These are phyloP conservation scores for Hypsopygia costalis DNA, from an alignment of 2,888 invertebrate genomes.

Conservation along the genomic window DNA sequence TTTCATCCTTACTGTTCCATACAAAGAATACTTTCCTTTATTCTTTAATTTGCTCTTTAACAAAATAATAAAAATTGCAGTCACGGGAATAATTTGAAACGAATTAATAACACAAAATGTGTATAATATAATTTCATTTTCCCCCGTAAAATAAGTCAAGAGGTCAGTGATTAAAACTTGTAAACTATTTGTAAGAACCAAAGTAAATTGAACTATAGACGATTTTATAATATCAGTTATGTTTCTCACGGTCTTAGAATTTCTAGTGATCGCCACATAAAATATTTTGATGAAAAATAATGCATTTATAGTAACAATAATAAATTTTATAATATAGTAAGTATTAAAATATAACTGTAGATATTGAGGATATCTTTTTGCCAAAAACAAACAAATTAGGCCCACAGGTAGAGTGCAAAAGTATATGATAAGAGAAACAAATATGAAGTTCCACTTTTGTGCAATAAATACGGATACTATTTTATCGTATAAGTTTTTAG, in stretches of 20 bases:
- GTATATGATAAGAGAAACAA: constrained; percentile 37
- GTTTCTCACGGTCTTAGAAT: constrained; percentile 20
- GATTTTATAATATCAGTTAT: constrained; percentile 28
- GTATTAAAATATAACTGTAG: constrained; percentile 28
- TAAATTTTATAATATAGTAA: constrained; percentile 40
- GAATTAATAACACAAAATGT: constrained; percentile 38
- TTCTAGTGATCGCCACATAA: constrained; percentile 29
- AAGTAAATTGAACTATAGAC: constrained; percentile 36
- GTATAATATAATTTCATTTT: constrained; percentile 1
- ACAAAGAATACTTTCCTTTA: background rate
- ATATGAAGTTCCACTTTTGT: constrained; percentile 27
- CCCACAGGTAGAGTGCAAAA: constrained; percentile 36
- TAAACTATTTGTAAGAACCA: constrained; percentile 45
- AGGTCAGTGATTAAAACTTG: constrained; percentile 49
- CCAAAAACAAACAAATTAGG: constrained; percentile 12
- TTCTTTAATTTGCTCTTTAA: constrained; percentile 11
- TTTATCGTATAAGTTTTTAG: constrained; percentile 56
- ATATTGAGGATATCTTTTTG: constrained; percentile 13
- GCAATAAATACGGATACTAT: constrained; percentile 43
- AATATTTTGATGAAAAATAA: constrained; percentile 45
- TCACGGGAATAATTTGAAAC: constrained; percentile 31
- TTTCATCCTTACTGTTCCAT: background rate
- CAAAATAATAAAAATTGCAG: constrained; percentile 31
- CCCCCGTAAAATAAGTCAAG: background rate
- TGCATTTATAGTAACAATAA: constrained; percentile 38